Evolutionary conservation across 2,113 vertebrate species (phyloP).

Genomic region (Hystrix cristata): DNA sequence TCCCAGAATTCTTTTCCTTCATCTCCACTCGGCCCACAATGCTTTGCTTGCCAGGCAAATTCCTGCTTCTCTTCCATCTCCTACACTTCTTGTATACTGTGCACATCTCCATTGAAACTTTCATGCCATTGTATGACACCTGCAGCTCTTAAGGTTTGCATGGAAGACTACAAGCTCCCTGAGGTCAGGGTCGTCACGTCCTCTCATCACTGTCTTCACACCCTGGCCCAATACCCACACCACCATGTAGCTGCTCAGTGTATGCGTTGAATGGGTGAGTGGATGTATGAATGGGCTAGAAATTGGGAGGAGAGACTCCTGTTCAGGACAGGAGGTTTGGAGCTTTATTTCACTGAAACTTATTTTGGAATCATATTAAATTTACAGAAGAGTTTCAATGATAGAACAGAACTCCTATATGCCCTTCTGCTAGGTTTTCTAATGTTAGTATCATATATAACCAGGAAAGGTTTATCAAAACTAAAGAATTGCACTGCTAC

Average conservation of each 20-base stretch:
- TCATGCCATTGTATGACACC: rapidly evolving
- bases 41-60: background rate
- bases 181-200: background rate
- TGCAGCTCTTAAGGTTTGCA: background rate
- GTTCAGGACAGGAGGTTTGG: background rate
- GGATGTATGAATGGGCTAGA: background rate
- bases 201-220: background rate
- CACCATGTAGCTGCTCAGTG: background rate
- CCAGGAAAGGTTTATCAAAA: background rate
- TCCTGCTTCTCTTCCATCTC: background rate
- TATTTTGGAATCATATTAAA: background rate
- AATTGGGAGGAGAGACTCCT: background rate
- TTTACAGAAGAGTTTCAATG: background rate
- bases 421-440: background rate
- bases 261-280: background rate
- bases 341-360: background rate
- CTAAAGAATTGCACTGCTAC: background rate
- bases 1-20: background rate
- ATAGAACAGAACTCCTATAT: background rate
- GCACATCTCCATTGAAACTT: background rate
- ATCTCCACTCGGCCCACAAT: background rate
- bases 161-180: background rate
- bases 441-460: background rate
- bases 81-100: background rate
- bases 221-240: background rate